Evolutionary conservation across 2,113 vertebrate genomes (phyloP), one percentile per base, ranked within the genome.

Genomic region (Leptobrachium leishanense): DNA sequence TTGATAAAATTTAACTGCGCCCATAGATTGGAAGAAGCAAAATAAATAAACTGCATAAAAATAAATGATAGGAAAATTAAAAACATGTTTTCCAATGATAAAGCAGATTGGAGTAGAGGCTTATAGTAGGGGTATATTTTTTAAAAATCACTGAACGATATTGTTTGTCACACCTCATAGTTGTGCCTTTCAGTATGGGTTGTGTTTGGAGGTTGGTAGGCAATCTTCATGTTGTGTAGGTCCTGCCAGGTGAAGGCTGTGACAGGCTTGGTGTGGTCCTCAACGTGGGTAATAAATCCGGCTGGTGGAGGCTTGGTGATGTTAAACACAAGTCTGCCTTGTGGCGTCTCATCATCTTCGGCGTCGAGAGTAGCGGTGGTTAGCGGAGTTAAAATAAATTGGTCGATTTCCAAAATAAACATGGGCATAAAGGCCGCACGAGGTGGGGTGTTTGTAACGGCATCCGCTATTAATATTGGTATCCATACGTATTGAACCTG

Each of bases 181-280:
- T 89, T 93, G 74, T 90, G 90, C 82, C 93, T 92, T 4, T 72
- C 84, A 4, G 81, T 65, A 59, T 83, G 84, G 86, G 92, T 91
- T 85, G 79, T 82, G 15, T 92, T 87, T 0, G 90, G 91, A 7
- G 93, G 92, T 89, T 95, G 94, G 86, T 92, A 96, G 55, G 90
- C 91, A 59, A 90, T 84, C 83, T 92, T 92, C 90, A 92, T 91
- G 43, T 93, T 86, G 39, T 89, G 84, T n/a, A 94, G 87, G 86
- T 91, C 93, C 80, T 79, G 72, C 90, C 67, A 86, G 68, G 85
- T 89, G 85, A 95, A 93, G 75, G 93, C 91, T 10, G 72, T 66
- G 73, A 79, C 9, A 2, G 87, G 57, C 82, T 89, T 88, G 5
- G 80, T 90, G 82, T 82, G 84, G 83, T 89, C 91, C 0, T 94